phyloP scores from a whole-genome alignment of 2,797 vertebrate species.

The Tympanoctomys barrerae region DNA sequence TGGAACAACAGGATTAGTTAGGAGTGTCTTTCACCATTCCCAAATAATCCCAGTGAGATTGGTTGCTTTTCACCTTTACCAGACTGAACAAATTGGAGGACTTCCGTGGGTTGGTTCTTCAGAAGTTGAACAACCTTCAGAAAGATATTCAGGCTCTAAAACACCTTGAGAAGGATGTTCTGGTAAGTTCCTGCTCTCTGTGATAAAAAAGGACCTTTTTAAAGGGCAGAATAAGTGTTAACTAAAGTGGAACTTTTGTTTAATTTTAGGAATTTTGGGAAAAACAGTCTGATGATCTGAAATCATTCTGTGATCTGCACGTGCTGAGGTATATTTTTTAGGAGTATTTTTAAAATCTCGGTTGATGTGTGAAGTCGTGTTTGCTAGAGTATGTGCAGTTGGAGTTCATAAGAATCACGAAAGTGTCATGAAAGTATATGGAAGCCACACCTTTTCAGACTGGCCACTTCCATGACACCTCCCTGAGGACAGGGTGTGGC shows the following conservation, averaged over 20 bases:
- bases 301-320: slow-evolving; percentile 89
- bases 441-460: not conserved
- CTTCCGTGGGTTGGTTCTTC: slow-evolving; percentile 88
- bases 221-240: not conserved
- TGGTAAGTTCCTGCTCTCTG: slow-evolving; percentile 81
- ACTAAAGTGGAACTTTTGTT: not conserved
- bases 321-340: slow-evolving; percentile 88
- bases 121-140: slow-evolving; percentile 90
- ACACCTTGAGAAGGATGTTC: slow-evolving; percentile 88
- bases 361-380: not conserved
- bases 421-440: no score
- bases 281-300: slow-evolving; percentile 87
- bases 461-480: not conserved
- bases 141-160: slow-evolving; percentile 87
- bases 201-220: not conserved
- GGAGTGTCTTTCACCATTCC: not conserved
- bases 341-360: not conserved
- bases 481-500: not conserved
- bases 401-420: not conserved
- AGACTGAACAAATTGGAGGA: slow-evolving; percentile 89
- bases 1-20: not conserved
- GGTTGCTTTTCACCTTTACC: not conserved
- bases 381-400: not conserved
- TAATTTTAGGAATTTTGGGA: slow-evolving; percentile 91
- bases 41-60: not conserved